phyloP scores from a whole-genome alignment of 1,140 invertebrate genomes.

The Sycophila sp. region DNA sequence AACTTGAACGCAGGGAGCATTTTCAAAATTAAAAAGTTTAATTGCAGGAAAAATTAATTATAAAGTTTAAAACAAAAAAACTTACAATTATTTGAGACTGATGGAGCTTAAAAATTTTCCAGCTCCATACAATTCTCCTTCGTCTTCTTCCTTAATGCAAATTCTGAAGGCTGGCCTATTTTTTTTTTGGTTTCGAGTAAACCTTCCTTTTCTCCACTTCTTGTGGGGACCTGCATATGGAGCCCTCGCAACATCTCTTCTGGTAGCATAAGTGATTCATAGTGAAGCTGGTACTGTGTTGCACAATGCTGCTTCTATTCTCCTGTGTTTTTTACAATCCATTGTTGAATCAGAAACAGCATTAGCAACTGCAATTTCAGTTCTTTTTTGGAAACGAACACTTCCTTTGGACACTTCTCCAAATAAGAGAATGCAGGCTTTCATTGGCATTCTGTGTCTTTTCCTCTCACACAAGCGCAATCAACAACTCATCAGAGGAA shows the following conservation, averaged over 20 bases:
- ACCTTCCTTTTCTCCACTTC: background rate
- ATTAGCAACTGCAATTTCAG: conserved; percentile 39
- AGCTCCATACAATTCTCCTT: too few species aligned
- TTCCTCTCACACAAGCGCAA: conserved; percentile 38
- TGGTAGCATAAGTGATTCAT: background rate
- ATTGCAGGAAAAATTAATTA: too few species aligned
- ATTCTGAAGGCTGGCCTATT: too few species aligned
- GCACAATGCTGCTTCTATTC: background rate
- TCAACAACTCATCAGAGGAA: conserved; percentile 21
- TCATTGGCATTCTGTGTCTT: conserved; percentile 44
- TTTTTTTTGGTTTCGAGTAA: background rate
- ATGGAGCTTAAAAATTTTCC: too few species aligned
- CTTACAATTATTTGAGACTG: too few species aligned
- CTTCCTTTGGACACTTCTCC: conserved; percentile 42
- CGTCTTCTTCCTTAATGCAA: too few species aligned
- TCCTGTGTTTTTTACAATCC: background rate
- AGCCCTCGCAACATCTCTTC: background rate
- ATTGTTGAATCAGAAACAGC: conserved; percentile 36
- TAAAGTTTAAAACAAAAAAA: too few species aligned
- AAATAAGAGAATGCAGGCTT: conserved; percentile 42
- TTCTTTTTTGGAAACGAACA: conserved; percentile 36
- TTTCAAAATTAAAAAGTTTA: too few species aligned
- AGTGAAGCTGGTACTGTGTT: too few species aligned
- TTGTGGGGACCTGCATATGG: background rate
- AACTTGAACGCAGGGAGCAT: too few species aligned